Percentiles rank a stretch among this genome's conserved stretches.
These are phyloP conservation scores for Macropis europaea DNA, from an alignment of 2,888 invertebrate genomes.

Conservation along the genomic window DNA sequence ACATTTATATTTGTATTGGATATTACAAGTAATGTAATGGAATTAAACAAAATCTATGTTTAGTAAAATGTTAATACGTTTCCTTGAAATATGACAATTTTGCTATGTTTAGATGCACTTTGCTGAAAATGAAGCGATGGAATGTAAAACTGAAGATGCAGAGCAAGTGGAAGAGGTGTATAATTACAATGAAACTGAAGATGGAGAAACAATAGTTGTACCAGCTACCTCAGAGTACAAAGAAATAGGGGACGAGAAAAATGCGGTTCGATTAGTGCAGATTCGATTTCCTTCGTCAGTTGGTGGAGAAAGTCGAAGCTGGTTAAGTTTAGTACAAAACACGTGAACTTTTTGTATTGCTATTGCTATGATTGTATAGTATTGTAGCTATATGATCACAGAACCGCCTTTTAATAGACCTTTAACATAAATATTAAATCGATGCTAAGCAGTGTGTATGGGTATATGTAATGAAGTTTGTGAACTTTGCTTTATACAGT, in stretches of 20 bases:
- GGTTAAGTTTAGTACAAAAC: constrained; percentile 76
- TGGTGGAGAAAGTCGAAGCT: constrained; percentile 70
- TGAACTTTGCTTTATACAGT: constrained; percentile 29
- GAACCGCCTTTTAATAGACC: constrained; percentile 6
- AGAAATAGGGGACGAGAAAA: constrained; percentile 70
- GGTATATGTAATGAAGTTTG: neutral
- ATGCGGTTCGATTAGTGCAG: constrained; percentile 74
- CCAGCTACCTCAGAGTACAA: constrained; percentile 72
- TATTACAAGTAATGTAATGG: too few species aligned
- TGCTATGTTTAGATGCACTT: constrained; percentile 62
- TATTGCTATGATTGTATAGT: constrained; percentile 11
- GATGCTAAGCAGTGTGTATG: neutral
- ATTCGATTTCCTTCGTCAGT: constrained; percentile 73
- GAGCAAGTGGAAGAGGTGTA: constrained; percentile 73
- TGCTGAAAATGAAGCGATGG: constrained; percentile 64
- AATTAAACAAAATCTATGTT: too few species aligned
- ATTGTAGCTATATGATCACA: constrained; percentile 1
- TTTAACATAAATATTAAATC: constrained; percentile 3
- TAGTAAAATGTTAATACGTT: neutral
- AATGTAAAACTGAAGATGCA: constrained; percentile 70
- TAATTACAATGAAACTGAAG: constrained; percentile 69
- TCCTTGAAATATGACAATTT: neutral
- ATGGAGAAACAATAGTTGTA: constrained; percentile 73
- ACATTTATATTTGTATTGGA: too few species aligned
- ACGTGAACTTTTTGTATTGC: constrained; percentile 55